Conservation (phyloP, 2,113 vertebrate species). For the Anhinga rufa region DNA sequence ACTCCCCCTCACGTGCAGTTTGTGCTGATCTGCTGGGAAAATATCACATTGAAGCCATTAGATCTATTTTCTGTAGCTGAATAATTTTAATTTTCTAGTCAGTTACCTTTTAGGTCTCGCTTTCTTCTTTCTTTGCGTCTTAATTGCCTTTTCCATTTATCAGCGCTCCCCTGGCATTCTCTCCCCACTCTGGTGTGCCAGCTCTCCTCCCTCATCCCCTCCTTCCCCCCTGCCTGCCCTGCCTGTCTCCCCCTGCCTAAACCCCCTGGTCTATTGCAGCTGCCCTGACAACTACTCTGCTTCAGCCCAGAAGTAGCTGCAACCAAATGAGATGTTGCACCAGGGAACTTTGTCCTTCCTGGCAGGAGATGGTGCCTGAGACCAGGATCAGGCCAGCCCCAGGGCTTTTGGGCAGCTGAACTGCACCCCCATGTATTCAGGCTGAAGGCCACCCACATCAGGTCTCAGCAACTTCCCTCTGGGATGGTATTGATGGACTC, state of each 20-base stretch:
- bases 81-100: constrained; percentile 69
- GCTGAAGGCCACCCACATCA: neutral
- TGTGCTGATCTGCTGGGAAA: neutral
- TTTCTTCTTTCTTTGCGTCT: constrained; percentile 8
- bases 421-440: accelerated
- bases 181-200: neutral
- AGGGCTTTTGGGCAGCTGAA: neutral
- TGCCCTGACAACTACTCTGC: neutral
- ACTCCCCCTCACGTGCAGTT: neutral
- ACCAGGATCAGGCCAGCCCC: neutral
- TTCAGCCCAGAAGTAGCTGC: neutral
- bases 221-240: neutral
- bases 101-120: constrained; percentile 47
- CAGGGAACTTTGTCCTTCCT: neutral
- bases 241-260: neutral
- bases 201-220: neutral
- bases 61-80: constrained; percentile 57
- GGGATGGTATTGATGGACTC: neutral
- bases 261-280: neutral
- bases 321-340: neutral
- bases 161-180: neutral
- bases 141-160: constrained; percentile 38
- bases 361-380: neutral
- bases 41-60: neutral
- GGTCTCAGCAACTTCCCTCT: neutral